Conservation (phyloP, 1,140 invertebrate genomes). For the Melitaea cinxia region DNA sequence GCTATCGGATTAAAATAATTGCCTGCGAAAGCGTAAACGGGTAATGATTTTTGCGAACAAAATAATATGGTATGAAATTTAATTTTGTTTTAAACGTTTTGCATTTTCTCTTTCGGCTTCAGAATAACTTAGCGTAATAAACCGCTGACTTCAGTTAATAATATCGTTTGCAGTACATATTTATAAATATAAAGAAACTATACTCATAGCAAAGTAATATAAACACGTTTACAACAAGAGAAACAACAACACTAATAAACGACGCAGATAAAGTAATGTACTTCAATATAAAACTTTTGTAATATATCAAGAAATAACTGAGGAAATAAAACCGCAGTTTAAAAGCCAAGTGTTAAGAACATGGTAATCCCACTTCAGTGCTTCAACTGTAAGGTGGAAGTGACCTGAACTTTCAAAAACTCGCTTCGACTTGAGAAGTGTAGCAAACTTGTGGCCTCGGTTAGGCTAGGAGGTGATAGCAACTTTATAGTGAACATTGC, state of each 20-base stretch:
- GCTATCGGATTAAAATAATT: constrained; percentile 80
- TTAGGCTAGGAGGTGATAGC: constrained; percentile 48
- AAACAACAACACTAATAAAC: neutral
- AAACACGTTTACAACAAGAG: no score
- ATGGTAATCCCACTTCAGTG: constrained; percentile 42
- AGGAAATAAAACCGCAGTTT: constrained; percentile 26
- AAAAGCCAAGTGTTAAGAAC: constrained; percentile 44
- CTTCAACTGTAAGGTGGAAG: constrained; percentile 42
- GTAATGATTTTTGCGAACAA: constrained; percentile 78
- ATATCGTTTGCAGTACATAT: neutral
- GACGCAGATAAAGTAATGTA: neutral
- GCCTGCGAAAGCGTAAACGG: constrained; percentile 78
- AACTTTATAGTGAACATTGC: constrained; percentile 64
- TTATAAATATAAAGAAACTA: no score
- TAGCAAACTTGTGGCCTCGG: constrained; percentile 60
- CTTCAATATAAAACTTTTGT: constrained; percentile 3
- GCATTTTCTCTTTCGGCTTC: neutral
- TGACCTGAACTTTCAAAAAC: constrained; percentile 57
- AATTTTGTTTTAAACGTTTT: constrained; percentile 52
- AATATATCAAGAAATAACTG: neutral
- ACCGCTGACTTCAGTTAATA: neutral
- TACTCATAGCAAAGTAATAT: no score
- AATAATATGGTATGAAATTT: constrained; percentile 73
- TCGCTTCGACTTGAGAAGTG: constrained; percentile 55
- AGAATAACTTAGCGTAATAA: neutral